A percentile compares a stretch with the other conserved stretches of the same genome.
Conservation (phyloP, 2,113 vertebrate genomes). For the Microtus pennsylvanicus region DNA sequence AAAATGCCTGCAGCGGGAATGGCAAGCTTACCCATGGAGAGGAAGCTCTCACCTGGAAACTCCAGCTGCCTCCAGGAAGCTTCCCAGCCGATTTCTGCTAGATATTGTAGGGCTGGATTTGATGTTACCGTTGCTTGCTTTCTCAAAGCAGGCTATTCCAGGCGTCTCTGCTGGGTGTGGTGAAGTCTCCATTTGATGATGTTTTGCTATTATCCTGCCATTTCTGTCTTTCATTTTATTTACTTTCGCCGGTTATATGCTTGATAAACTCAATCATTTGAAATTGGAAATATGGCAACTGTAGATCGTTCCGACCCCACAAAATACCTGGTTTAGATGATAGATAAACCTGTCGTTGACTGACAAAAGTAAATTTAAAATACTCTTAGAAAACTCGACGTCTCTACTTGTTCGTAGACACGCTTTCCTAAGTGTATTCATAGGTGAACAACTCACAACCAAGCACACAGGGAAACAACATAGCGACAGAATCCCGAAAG, state of each 20-base stretch:
- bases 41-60: background rate
- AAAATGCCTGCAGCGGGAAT: background rate
- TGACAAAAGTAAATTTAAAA: background rate
- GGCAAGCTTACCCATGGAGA: background rate
- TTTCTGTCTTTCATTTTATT: background rate
- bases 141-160: background rate
- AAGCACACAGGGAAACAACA: background rate
- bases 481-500: background rate
- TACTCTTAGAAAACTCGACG: background rate
- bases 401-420: conserved; percentile 8
- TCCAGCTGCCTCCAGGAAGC: background rate
- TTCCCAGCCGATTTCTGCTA: background rate
- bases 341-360: background rate
- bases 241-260: background rate
- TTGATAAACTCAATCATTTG: background rate
- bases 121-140: background rate
- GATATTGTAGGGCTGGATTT: too few species aligned
- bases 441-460: background rate
- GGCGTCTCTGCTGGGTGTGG: background rate
- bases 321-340: background rate
- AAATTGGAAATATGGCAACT: background rate
- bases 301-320: background rate
- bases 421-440: background rate
- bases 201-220: background rate
- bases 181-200: background rate